These are phyloP conservation scores for Acrocephalus scirpaceus DNA, from an alignment of 2,797 vertebrate genomes.

Conservation along the genomic window DNA sequence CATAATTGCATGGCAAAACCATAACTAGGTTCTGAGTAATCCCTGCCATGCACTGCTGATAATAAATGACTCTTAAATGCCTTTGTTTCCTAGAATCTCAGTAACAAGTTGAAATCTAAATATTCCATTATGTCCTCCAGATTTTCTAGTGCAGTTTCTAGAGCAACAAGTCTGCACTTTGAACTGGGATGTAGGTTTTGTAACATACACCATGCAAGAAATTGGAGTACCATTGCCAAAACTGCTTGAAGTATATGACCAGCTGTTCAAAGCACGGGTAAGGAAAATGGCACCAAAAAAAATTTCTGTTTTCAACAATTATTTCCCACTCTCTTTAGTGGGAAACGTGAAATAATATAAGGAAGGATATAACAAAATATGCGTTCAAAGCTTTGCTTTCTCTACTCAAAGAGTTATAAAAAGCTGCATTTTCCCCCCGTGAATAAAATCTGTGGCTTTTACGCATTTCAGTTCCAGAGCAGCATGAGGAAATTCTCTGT, in stretches of 20 bases:
- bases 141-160: slow-evolving; percentile 92
- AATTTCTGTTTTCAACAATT: neutral
- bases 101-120: neutral
- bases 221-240: slow-evolving; percentile 89
- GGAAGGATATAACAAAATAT: neutral
- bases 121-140: slow-evolving; percentile 65
- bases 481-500: neutral
- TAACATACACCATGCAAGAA: slow-evolving; percentile 92
- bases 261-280: slow-evolving; percentile 95
- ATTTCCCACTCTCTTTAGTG: neutral
- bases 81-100: neutral
- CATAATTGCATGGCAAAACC: neutral
- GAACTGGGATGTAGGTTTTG: slow-evolving; percentile 94
- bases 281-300: neutral
- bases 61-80: neutral
- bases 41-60: neutral
- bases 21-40: neutral
- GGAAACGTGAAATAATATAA: neutral
- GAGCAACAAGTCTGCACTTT: slow-evolving; percentile 93
- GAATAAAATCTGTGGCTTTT: neutral
- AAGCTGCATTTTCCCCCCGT: accelerated
- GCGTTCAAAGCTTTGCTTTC: neutral
- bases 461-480: neutral
- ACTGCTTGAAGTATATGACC: slow-evolving; percentile 94
- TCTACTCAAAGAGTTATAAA: neutral